These are phyloP conservation scores for Diabrotica virgifera DNA, from an alignment of 1,140 invertebrate genomes.

Conservation along the genomic window DNA sequence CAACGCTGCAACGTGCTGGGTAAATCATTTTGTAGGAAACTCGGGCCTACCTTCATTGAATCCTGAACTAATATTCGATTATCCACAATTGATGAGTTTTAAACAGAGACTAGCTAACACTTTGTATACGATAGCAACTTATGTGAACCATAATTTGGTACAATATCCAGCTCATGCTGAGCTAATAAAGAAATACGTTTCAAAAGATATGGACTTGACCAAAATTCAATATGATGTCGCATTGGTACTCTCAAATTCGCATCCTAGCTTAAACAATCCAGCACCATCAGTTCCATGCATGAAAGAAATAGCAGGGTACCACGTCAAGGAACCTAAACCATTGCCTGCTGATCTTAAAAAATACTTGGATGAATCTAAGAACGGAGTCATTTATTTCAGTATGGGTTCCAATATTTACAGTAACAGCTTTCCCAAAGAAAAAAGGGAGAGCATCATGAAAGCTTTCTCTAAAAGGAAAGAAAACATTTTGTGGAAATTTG, in stretches of 20 bases:
- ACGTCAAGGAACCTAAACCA: slow-evolving; percentile 34
- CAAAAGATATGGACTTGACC: slow-evolving; percentile 50
- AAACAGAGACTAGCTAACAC: slow-evolving; percentile 49
- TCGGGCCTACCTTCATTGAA: slow-evolving; percentile 46
- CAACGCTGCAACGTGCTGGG: slow-evolving; percentile 32
- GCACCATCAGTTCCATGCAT: slow-evolving; percentile 25
- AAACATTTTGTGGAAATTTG: slow-evolving; percentile 65
- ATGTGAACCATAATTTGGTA: slow-evolving; percentile 40
- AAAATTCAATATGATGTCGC: slow-evolving; percentile 53
- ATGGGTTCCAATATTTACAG: slow-evolving; percentile 60
- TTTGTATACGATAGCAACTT: slow-evolving; percentile 31
- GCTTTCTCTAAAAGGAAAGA: slow-evolving; percentile 55
- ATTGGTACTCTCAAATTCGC: slow-evolving; percentile 44
- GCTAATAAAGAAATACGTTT: slow-evolving; percentile 43
- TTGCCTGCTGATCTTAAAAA: slow-evolving; percentile 53
- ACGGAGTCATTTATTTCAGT: slow-evolving; percentile 68
- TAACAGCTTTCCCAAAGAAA: slow-evolving; percentile 49
- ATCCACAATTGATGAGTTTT: slow-evolving; percentile 49
- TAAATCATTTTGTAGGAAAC: slow-evolving; percentile 47
- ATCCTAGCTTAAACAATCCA: slow-evolving; percentile 39
- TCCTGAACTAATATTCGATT: slow-evolving; percentile 40
- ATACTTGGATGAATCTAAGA: slow-evolving; percentile 56
- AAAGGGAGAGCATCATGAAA: slow-evolving; percentile 50
- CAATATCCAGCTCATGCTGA: slow-evolving; percentile 33
- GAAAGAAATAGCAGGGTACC: slow-evolving; percentile 31